Conservation (phyloP, 2,797 vertebrate genomes). For the Pogonophryne albipinna region DNA sequence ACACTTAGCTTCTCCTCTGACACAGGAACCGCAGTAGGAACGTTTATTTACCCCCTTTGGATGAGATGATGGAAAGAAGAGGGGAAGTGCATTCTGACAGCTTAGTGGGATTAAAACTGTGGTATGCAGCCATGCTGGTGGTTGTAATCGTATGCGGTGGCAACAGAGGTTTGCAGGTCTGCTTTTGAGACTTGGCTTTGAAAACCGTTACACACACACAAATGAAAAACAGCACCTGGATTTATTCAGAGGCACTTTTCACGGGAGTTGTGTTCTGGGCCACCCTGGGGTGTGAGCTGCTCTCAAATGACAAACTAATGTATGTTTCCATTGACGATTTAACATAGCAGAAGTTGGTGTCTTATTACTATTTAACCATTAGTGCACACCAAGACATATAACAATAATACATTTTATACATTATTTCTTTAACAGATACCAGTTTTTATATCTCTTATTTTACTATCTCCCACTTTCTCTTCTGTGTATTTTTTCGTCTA, state of each 20-base stretch:
- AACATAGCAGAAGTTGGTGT: neutral
- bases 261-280: neutral
- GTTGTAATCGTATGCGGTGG: slow-evolving; percentile 35
- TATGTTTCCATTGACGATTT: neutral
- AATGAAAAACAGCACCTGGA: neutral
- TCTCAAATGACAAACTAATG: neutral
- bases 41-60: slow-evolving; percentile 24
- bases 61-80: slow-evolving; percentile 53
- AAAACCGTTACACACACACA: neutral
- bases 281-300: neutral
- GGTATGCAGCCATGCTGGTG: slow-evolving; percentile 40
- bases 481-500: neutral
- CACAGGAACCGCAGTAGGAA: slow-evolving; percentile 53
- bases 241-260: slow-evolving; percentile 1
- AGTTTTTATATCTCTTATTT: neutral
- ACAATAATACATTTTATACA: neutral
- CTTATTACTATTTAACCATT: neutral
- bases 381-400: neutral
- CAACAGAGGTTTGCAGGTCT: slow-evolving; percentile 29
- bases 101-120: slow-evolving; percentile 66
- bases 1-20: slow-evolving; percentile 59
- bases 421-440: neutral
- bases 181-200: slow-evolving; percentile 15
- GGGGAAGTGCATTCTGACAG: slow-evolving; percentile 59
- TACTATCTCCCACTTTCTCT: slow-evolving; percentile 13